Evolutionary conservation across 2,888 invertebrate genomes (phyloP), one percentile per base, ranked within the genome.

Genomic region (Ctena decussata): DNA sequence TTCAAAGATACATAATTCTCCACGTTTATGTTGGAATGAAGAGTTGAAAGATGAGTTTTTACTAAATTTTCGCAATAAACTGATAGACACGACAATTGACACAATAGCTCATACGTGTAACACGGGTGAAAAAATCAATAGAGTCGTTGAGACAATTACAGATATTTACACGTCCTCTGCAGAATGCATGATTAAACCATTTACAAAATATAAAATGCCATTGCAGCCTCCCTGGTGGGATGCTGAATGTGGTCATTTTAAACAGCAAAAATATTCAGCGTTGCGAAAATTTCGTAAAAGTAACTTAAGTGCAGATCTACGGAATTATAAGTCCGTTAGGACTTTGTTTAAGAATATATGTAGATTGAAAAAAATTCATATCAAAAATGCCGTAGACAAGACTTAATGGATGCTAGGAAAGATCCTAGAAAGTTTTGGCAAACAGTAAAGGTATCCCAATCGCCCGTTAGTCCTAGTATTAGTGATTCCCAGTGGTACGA

Each of bases 401-500:
- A 69, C 3, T 27, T 60, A 27, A 30, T 37, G 70, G n/a, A 30
- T n/a, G 37, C 5, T 41, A 72, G 72, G 21, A 72, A 72, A 18
- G 41, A 72, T 39, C 39, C 72, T 5, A n/a, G 21, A 27, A 37
- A n/a, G 41, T 72, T 72, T 37, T 72, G 72, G 72, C 35, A 41
- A 41, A 72, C 18, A n/a, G n/a, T 72, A n/a, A 72, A 72, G 39
- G 27, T 1, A 39, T 18, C 8, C 39, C 32, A 39, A 8, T 6
- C 41, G 6, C 37, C 27, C 35, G 5, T 27, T 6, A 39, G n/a
- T 39, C 37, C 24, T 39, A 18, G 39, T 37, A 39, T 27, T n/a
- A 24, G 24, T 72, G 39, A 37, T 27, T 35, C 72, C 11, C 37
- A 39, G 27, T 72, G 72, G 72, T n/a, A 72, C n/a, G n/a, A 2